Base-by-base conservation (phyloP, 2,888 invertebrate species). In the Holacanthella duospinosa region DNA sequence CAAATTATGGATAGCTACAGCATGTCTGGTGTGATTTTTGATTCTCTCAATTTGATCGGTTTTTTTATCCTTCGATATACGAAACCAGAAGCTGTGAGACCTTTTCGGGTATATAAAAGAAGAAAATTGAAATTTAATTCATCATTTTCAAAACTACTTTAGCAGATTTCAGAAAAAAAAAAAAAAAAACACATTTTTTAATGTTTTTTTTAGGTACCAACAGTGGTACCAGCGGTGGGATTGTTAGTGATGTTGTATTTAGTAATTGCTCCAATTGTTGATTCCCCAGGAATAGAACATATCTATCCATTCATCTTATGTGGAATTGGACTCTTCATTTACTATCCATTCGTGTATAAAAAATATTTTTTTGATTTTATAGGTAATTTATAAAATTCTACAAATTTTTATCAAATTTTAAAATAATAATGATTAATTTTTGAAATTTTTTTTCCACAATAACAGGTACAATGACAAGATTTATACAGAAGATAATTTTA, bases 1-100 rank as follows among this genome's bases (percentile, higher is more conserved):
- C 89, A 90, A 53, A 81, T 96, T n/a, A 76, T 96, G 75, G 94
- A 94, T 79, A 94, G 94, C 84, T 95, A 95, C 83, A 89, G 89
- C 76, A 91, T 91, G 80, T 83, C 90, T 67, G 86, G 89, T 26
- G 91, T 91, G 91, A 83, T 89, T 66, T 89, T 89, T 78, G 92
- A 91, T 76, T 91, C 89, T 0, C 77, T 85, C 0, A 88, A 89
- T 0, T 88, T 91, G 86, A 81, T 87, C 0, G 85, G 89, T 0
- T 78, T 92, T 24, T 76, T 92, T 43, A 82, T 89, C 1, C 78
- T 92, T 74, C 77, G 91, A 56, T 84, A 77, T 73, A 89, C 87
- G 0, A 85, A 84, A 74, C 82, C 85, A 2, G 77, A 86, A 64
- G 82, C 81, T 27, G 81, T 80, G 1, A 80, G 91, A 63, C 89